Evolutionary conservation across 2,797 vertebrate species (phyloP).

Genomic region (Protosalanx chinensis): DNA sequence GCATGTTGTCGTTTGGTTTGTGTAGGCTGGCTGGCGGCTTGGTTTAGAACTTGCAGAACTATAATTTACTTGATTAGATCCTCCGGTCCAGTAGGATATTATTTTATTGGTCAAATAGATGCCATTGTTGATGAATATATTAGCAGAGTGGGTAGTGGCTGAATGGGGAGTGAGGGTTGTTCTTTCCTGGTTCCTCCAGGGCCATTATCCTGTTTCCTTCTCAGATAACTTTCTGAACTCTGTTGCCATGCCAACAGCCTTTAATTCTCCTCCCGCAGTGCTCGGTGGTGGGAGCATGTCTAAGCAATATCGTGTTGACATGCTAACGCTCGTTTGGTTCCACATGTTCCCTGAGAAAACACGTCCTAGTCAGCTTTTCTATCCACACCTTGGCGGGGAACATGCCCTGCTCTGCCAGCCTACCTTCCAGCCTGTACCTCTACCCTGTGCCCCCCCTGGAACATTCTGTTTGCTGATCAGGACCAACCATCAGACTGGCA

Average conservation of each 20-base stretch:
- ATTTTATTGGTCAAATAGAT: too few relatives aligned
- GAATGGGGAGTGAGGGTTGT: neutral
- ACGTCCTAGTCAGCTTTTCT: neutral
- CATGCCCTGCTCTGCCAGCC: neutral
- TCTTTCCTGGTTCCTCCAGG: neutral
- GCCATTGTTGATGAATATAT: neutral
- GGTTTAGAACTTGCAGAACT: neutral
- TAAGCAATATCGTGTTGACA: neutral
- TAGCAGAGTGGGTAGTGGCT: neutral
- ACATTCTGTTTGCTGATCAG: slow-evolving; percentile 17
- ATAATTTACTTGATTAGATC: neutral
- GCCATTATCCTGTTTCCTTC: too few relatives aligned
- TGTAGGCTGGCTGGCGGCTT: neutral
- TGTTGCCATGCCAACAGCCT: neutral
- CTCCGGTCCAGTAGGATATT: neutral
- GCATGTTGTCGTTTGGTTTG: neutral
- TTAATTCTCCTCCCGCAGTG: neutral
- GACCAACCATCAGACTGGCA: slow-evolving; percentile 38
- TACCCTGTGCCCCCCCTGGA: neutral
- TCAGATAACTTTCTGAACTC: neutral
- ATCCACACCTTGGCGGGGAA: neutral
- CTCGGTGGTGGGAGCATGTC: neutral
- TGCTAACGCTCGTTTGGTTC: neutral
- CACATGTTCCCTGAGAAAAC: neutral
- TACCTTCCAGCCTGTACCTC: neutral